These are phyloP conservation scores for Enteromius treurensis DNA, from an alignment of 2,797 vertebrate species.

Conservation along the genomic window DNA sequence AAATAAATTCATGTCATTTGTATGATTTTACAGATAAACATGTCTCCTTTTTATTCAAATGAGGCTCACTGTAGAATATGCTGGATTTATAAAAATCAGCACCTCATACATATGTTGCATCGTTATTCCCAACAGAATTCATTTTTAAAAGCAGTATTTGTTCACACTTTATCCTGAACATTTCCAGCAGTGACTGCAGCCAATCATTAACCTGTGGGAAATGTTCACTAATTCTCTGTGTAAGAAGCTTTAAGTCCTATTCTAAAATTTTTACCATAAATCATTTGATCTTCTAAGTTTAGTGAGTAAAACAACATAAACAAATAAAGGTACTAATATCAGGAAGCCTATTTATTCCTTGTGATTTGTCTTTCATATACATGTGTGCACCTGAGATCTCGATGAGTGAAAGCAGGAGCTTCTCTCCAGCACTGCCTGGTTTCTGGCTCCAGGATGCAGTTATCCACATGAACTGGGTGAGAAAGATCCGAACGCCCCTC, in stretches of 20 bases:
- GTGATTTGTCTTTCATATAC: neutral
- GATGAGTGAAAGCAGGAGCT: slow-evolving; percentile 90
- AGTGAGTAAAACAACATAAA: neutral
- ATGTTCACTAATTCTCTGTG: neutral
- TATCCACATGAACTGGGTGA: slow-evolving; percentile 96
- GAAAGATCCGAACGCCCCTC: slow-evolving; percentile 91
- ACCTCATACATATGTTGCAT: neutral
- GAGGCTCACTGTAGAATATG: neutral
- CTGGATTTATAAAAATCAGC: neutral
- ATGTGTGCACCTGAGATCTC: slow-evolving; percentile 89
- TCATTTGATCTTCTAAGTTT: neutral
- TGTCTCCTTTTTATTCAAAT: neutral
- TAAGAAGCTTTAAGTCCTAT: neutral
- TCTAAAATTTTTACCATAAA: neutral
- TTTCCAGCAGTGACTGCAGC: neutral
- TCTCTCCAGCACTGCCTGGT: slow-evolving; percentile 93
- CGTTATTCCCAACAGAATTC: neutral
- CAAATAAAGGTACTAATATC: neutral
- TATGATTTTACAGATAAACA: neutral
- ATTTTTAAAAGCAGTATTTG: neutral
- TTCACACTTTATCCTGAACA: neutral
- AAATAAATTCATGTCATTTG: neutral
- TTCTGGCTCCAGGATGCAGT: slow-evolving; percentile 94
- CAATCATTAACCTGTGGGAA: neutral
- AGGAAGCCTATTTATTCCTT: neutral